Percentiles rank a stretch among this genome's conserved stretches.
phyloP scores from a whole-genome alignment of 2,888 invertebrate genomes.

The Platycheirus rosarum region DNA sequence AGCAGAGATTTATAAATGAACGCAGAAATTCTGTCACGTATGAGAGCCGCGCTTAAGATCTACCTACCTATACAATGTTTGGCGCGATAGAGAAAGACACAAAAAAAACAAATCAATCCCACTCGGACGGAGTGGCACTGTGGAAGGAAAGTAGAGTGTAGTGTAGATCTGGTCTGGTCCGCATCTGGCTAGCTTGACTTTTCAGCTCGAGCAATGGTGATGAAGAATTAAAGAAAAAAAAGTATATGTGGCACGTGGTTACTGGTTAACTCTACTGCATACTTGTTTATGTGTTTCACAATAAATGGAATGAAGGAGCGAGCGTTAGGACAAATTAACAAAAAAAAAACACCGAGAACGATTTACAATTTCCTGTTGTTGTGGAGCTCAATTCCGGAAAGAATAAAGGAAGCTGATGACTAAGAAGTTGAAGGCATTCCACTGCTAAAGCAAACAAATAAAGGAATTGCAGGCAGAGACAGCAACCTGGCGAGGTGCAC shows the following conservation, averaged over 20 bases:
- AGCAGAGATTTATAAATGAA: slow-evolving; percentile 57
- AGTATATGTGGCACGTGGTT: slow-evolving; percentile 62
- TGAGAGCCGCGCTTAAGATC: slow-evolving; percentile 48
- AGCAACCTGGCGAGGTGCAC: not conserved
- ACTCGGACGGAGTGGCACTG: slow-evolving; percentile 16
- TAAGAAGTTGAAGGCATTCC: slow-evolving; percentile 41
- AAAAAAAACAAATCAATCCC: slow-evolving; percentile 14
- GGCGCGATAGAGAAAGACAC: slow-evolving; percentile 24
- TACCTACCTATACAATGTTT: slow-evolving; percentile 16
- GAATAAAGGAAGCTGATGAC: slow-evolving; percentile 50
- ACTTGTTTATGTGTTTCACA: slow-evolving; percentile 40
- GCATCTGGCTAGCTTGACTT: slow-evolving; percentile 15
- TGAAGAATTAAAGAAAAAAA: slow-evolving; percentile 18
- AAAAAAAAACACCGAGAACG: slow-evolving; percentile 48
- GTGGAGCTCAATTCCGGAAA: slow-evolving; percentile 54
- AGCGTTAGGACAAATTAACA: slow-evolving; percentile 32
- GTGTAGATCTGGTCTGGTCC: slow-evolving; percentile 17
- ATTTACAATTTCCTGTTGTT: slow-evolving; percentile 72
- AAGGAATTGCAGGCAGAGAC: slow-evolving; percentile 22
- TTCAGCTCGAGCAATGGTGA: slow-evolving; percentile 1
- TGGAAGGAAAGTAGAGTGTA: slow-evolving; percentile 11
- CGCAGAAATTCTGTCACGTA: slow-evolving; percentile 58
- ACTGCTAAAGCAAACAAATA: not conserved
- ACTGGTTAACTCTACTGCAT: no score
- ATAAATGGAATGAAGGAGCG: slow-evolving; percentile 30